A percentile compares a stretch with the other conserved stretches of the same genome.
Conservation (phyloP, 2,797 vertebrate genomes). For the Liparis tanakae region DNA sequence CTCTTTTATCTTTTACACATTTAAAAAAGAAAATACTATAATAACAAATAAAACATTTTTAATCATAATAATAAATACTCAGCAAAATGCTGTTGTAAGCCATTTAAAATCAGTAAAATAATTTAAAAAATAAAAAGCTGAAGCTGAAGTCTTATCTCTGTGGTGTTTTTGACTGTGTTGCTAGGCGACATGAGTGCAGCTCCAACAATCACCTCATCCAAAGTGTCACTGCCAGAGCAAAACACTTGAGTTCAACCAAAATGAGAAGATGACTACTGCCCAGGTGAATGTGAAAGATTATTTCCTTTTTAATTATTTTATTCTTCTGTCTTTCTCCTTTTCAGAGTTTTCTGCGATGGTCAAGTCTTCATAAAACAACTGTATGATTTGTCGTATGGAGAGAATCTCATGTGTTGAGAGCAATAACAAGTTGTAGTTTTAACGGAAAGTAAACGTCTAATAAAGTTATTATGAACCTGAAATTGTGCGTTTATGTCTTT, state of each 20-base stretch:
- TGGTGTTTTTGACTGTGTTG: constrained; percentile 15
- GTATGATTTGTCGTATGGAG: not conserved
- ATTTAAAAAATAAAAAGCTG: not conserved
- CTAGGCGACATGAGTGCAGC: constrained; percentile 15
- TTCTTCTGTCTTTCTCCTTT: constrained; percentile 5
- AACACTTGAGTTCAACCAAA: constrained; percentile 19
- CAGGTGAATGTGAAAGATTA: not conserved
- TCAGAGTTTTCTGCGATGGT: constrained; percentile 80
- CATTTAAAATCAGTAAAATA: not conserved
- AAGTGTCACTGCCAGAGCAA: constrained; percentile 27
- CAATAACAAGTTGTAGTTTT: constrained; percentile 6
- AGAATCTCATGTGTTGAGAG: constrained; percentile 11
- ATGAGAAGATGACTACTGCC: not conserved
- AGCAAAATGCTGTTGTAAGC: not conserved
- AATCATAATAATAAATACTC: too few relatives aligned
- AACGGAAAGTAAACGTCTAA: constrained; percentile 12
- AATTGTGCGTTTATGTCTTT: constrained; percentile 30
- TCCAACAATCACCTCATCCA: constrained; percentile 5
- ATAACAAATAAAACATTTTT: too few relatives aligned
- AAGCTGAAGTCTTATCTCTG: too few relatives aligned
- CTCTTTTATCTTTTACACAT: not conserved
- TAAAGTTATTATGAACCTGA: constrained; percentile 15
- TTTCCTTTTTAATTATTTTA: not conserved
- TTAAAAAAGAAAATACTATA: too few relatives aligned
- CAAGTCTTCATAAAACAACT: constrained; percentile 68